Percentiles rank a stretch among this genome's conserved stretches.
These are phyloP conservation scores for Eledone cirrhosa DNA, from an alignment of 2,888 invertebrate genomes.

Conservation along the genomic window DNA sequence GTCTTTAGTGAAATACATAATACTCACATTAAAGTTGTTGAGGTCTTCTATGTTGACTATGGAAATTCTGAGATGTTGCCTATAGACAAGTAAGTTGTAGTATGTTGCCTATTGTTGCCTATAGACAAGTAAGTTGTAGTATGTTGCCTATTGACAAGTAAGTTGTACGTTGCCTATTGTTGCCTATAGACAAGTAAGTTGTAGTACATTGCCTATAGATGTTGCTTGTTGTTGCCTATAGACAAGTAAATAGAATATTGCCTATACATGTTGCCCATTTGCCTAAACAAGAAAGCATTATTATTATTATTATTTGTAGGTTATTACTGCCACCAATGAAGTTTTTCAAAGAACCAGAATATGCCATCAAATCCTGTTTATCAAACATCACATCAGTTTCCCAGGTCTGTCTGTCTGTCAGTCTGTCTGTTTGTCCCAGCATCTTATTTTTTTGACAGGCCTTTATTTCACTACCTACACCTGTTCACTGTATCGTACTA, in stretches of 20 bases:
- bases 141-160: slow-evolving; percentile 66
- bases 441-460: too few relatives aligned
- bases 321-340: slow-evolving; percentile 61
- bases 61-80: slow-evolving; percentile 79
- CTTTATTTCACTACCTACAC: too few relatives aligned
- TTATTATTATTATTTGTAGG: slow-evolving; percentile 39
- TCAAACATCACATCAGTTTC: slow-evolving; percentile 52
- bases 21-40: slow-evolving; percentile 40
- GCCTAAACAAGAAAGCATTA: too few relatives aligned
- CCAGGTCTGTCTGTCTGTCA: slow-evolving; percentile 39
- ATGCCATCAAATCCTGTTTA: slow-evolving; percentile 53
- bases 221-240: slow-evolving; percentile 73
- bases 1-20: too few relatives aligned
- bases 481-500: too few relatives aligned
- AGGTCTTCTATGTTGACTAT: slow-evolving; percentile 81
- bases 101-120: slow-evolving; percentile 73
- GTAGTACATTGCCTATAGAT: slow-evolving; percentile 90
- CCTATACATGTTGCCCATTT: too few relatives aligned
- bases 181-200: too few relatives aligned
- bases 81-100: slow-evolving; percentile 44
- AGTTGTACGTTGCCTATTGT: slow-evolving; percentile 14
- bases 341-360: slow-evolving; percentile 68
- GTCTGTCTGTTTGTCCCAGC: slow-evolving; percentile 32
- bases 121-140: slow-evolving; percentile 79
- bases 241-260: slow-evolving; percentile 42